phyloP scores from a whole-genome alignment of 2,113 vertebrate species.

The Balaeniceps rex region DNA sequence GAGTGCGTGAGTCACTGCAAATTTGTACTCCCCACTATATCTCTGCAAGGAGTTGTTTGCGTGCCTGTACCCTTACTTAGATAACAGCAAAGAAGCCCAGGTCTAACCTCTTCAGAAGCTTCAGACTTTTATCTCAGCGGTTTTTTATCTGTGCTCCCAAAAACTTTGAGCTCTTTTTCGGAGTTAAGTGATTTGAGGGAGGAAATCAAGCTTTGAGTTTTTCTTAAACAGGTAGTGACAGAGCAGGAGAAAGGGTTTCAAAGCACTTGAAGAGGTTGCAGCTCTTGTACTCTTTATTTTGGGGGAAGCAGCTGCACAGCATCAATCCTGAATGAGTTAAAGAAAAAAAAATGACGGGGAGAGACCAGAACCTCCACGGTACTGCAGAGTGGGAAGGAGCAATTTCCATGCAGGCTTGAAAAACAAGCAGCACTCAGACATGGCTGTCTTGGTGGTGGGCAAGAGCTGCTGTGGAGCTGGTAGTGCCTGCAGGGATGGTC shows the following conservation, averaged over 20 bases:
- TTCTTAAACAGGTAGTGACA: not conserved
- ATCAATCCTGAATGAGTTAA: not conserved
- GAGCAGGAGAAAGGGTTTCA: not conserved
- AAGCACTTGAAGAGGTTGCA: slow-evolving; percentile 7
- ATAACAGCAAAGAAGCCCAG: not conserved
- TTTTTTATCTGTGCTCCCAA: not conserved
- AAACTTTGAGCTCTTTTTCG: not conserved
- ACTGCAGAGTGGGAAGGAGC: not conserved
- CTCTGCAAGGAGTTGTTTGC: not conserved
- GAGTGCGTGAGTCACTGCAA: not conserved
- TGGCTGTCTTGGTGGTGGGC: fast-evolving
- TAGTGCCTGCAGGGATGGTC: not conserved
- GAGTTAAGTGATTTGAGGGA: slow-evolving; percentile 16
- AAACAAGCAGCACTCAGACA: not conserved
- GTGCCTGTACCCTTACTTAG: slow-evolving; percentile 1
- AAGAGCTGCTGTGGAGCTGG: not conserved
- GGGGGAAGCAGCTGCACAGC: not conserved
- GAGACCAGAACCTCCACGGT: not conserved
- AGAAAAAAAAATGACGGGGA: not conserved
- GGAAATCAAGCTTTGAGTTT: slow-evolving; percentile 41
- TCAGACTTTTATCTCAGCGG: slow-evolving; percentile 1
- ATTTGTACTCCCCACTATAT: slow-evolving; percentile 5
- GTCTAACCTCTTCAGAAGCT: slow-evolving; percentile 38
- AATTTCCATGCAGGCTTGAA: not conserved
- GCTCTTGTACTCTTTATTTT: slow-evolving; percentile 5